Evolutionary conservation across 2,797 vertebrate species (phyloP), one percentile per base, ranked within the genome.

Genomic region (Merluccius polli): DNA sequence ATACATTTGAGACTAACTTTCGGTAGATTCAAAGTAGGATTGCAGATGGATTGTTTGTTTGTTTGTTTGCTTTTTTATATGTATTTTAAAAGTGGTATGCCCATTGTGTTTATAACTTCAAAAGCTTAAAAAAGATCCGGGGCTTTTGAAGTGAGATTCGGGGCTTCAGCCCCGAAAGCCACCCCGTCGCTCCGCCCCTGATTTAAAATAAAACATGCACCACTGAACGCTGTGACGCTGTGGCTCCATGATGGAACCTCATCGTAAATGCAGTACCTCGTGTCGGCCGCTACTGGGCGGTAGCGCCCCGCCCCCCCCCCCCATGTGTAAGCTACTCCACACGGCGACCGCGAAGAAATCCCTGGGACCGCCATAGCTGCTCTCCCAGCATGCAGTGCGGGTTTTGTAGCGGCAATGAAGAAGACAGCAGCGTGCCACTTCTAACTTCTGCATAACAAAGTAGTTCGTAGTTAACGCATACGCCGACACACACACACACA

Each of bases 351-450:
- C 15, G 1, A 15, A 87, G 88, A 89, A 86, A 82, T 82, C 76
- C 4, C 3, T 48, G 11, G 38, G 69, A 38, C 71, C 63, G 63
- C 68, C 15, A 18, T 8, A 59, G 21, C 32, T 78, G 21, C 32
- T 78, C 24, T 82, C 80, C 83, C 83, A 76, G 80, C 73, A 78
- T 84, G 83, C 83, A 82, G 12, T 27, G 31, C 35, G 38, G 21
- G n/a, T 65, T 78, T 88, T 82, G 85, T 89, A 91, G 90, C 91
- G 93, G 92, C 91, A 91, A 92, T 89, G 90, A 90, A 90, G 33
- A 91, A 85, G 59, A 86, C 88, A 81, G 86, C 88, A 81, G 86
- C 91, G 91, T 91, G 92, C 85, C 70, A 84, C 83, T 80, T 84
- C 70, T 13, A 85, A 75, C 73, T 83, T 80, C 12, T 89, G 73